Conservation (phyloP, 2,888 invertebrate species). For the Cryptophagus acutangulus region DNA sequence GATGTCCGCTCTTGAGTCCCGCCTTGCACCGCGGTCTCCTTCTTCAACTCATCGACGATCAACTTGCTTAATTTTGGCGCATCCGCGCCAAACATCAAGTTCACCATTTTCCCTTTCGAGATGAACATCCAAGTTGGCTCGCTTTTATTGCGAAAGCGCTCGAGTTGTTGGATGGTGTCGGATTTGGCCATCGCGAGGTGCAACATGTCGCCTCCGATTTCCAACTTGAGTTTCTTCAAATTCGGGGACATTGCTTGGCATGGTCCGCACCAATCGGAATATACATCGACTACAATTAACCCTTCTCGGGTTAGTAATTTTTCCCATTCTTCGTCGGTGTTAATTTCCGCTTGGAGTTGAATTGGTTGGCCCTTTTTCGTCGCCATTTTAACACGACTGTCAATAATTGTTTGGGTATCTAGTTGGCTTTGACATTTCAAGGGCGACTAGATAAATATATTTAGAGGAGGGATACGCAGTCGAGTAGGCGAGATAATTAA, state of each 20-base stretch:
- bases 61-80: constrained; percentile 68
- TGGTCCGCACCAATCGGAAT: constrained; percentile 89
- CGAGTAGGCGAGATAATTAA: too few relatives aligned
- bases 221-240: constrained; percentile 80
- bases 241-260: constrained; percentile 79
- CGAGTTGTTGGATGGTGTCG: constrained; percentile 68
- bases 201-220: constrained; percentile 77
- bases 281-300: constrained; percentile 74
- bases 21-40: constrained; percentile 57
- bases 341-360: constrained; percentile 74
- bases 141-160: constrained; percentile 74
- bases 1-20: constrained; percentile 20
- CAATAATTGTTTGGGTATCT: too few relatives aligned
- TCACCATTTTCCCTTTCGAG: constrained; percentile 70
- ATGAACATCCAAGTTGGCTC: constrained; percentile 90
- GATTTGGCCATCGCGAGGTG: constrained; percentile 76
- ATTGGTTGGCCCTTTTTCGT: constrained; percentile 73
- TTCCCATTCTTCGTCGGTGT: constrained; percentile 80
- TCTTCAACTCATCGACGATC: constrained; percentile 66
- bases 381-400: too few relatives aligned
- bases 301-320: constrained; percentile 72
- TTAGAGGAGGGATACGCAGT: too few relatives aligned
- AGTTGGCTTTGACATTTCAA: too few relatives aligned
- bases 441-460: too few relatives aligned
- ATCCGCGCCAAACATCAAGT: constrained; percentile 77